Evolutionary conservation across 2,113 vertebrate species (phyloP).

Genomic region (Sinocyclocheilus anophthalmus): DNA sequence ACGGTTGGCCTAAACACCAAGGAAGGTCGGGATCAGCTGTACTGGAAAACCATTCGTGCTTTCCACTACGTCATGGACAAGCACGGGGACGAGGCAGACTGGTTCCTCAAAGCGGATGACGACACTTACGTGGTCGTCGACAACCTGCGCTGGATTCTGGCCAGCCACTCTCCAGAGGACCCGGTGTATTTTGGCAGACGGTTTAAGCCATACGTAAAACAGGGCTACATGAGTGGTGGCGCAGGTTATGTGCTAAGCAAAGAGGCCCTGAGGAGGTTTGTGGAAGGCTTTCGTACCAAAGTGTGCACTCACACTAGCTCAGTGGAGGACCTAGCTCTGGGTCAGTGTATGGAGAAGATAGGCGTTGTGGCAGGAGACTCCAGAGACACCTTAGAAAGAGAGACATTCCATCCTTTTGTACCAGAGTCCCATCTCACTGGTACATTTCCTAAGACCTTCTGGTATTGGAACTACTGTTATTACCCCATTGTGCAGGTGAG

Average conservation of each 20-base stretch:
- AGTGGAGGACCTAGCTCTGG: conserved; percentile 78
- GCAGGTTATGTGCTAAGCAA: conserved; percentile 79
- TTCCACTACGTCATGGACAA: conserved; percentile 78
- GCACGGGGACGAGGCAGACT: conserved; percentile 72
- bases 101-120: conserved; percentile 82
- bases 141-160: conserved; percentile 79
- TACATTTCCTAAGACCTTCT: conserved; percentile 79
- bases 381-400: conserved; percentile 69
- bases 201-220: conserved; percentile 76
- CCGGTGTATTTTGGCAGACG: conserved; percentile 78
- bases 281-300: conserved; percentile 69
- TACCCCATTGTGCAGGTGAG: conserved; percentile 82
- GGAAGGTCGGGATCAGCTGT: conserved; percentile 79
- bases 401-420: conserved; percentile 80
- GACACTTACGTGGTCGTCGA: conserved; percentile 77
- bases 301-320: conserved; percentile 72
- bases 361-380: conserved; percentile 76
- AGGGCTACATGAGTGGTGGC: conserved; percentile 85
- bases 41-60: conserved; percentile 79
- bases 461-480: conserved; percentile 85
- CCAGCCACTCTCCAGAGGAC: conserved; percentile 67
- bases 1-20: conserved; percentile 73
- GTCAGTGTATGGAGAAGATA: conserved; percentile 80
- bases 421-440: conserved; percentile 75
- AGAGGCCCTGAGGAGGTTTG: conserved; percentile 72